phyloP scores from a whole-genome alignment of 92 coral and sea anemone species.

The Hydrozoanthus gracilis region DNA sequence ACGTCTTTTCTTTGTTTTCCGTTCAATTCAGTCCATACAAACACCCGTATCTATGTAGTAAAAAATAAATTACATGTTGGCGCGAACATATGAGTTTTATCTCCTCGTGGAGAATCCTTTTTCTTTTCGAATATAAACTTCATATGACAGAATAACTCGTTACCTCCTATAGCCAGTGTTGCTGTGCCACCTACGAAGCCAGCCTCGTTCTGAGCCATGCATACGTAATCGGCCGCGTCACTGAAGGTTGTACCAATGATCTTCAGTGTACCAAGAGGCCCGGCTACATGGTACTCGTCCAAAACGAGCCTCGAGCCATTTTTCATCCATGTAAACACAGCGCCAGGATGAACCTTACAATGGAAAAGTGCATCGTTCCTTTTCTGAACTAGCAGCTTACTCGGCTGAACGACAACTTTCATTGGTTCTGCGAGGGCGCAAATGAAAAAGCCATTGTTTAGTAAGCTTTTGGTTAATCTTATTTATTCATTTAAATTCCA shows the following conservation, averaged over 20 bases:
- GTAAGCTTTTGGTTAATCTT: neutral
- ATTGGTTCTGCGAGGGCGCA: constrained; percentile 45
- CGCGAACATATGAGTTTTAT: no score
- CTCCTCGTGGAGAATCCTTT: no score
- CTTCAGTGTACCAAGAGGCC: constrained; percentile 78
- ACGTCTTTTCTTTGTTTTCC: no score
- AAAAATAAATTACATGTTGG: no score
- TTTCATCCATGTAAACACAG: constrained; percentile 70
- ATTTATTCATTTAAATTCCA: no score
- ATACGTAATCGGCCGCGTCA: constrained; percentile 81
- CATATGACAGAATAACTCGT: neutral
- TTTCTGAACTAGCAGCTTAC: constrained; percentile 48
- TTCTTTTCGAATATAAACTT: no score
- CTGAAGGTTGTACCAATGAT: constrained; percentile 59
- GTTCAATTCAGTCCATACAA: no score
- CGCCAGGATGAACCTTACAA: constrained; percentile 74
- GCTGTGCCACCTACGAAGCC: constrained; percentile 67
- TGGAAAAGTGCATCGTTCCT: constrained; percentile 65
- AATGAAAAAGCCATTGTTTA: neutral
- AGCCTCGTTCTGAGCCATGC: constrained; percentile 82
- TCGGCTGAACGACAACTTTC: constrained; percentile 67
- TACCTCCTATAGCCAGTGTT: constrained; percentile 73
- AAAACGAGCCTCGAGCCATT: constrained; percentile 67
- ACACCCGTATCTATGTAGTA: no score
- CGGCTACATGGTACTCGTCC: constrained; percentile 69